These are phyloP conservation scores for cat (Felis catus) DNA, from an alignment of 2,113 vertebrate genomes.

Conservation along the genomic window F.catus_Fca126_mat1.0 CM031413.1:128542001-128542500, in stretches of 20 bases:
- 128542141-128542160: not conserved
- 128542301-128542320: not conserved
- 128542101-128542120: constrained; percentile 43
- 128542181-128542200: not conserved
- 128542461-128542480: not conserved
- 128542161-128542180: not conserved
- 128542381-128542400: not conserved
- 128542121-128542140: constrained; percentile 15
- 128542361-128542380: not conserved
- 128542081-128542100: not conserved
- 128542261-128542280: not conserved
- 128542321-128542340: not conserved
- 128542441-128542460: not conserved
- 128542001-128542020: not conserved
- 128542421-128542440: not conserved
- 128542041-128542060: not conserved
- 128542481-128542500: not conserved
- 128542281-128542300: not conserved
- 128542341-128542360: not conserved
- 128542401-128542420: not conserved
- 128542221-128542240: not conserved
- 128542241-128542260: not conserved
- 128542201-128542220: constrained; percentile 17
- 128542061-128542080: not conserved
- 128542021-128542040: not conserved